These are phyloP conservation scores for Callaeas wilsoni DNA, from an alignment of 2,113 vertebrate genomes.

Conservation along the genomic window DNA sequence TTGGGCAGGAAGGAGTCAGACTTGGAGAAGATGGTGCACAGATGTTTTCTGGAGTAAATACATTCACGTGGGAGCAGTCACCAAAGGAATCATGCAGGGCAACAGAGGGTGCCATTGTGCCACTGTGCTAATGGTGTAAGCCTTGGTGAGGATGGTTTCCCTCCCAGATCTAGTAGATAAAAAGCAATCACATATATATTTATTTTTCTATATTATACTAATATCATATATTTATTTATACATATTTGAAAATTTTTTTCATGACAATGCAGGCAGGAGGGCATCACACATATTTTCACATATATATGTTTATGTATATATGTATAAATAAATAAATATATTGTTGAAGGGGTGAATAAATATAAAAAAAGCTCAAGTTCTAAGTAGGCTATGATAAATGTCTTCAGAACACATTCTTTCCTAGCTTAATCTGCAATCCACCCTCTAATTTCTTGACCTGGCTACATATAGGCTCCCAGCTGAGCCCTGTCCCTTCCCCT, in stretches of 20 bases:
- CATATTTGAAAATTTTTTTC: background rate
- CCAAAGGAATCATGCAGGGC: background rate
- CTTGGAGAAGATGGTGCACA: background rate
- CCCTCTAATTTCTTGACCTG: background rate
- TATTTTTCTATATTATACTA: background rate
- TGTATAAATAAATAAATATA: background rate
- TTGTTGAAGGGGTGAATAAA: background rate
- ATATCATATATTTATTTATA: background rate
- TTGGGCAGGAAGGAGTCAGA: background rate
- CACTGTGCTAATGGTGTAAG: background rate
- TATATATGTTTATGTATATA: background rate
- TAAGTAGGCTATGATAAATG: background rate
- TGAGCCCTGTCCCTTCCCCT: background rate
- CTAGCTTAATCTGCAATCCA: background rate
- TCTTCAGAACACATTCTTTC: background rate
- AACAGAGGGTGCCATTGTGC: conserved; percentile 43
- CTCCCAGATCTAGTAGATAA: background rate
- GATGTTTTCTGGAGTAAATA: background rate
- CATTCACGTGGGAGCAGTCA: background rate
- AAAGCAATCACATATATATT: background rate
- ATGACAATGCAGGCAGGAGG: background rate
- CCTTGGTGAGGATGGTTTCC: background rate
- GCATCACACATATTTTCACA: background rate
- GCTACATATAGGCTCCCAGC: background rate
- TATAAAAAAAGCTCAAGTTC: background rate